Base-by-base conservation (phyloP, 2,888 invertebrate species). In the Lasiommata megera region DNA sequence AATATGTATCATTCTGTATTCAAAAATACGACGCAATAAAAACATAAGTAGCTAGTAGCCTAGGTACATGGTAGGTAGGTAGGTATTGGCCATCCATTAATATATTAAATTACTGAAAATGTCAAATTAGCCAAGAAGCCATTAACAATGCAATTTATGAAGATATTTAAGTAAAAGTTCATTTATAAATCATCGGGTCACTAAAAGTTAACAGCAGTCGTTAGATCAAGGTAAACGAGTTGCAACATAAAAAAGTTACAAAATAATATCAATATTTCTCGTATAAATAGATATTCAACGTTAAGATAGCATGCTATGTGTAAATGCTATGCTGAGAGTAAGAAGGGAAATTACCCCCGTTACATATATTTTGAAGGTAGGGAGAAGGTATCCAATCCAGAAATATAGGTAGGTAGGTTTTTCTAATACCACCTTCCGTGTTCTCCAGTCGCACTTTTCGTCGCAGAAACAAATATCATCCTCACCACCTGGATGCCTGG, bases 151-250 rank as follows among this genome's bases (percentile, higher is more conserved):
- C 16, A 16, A 12, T 8, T 7, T 18, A 18, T 6, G 18, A 41
- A 41, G 23, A 23, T 23, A 23, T 23, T 23, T 23, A 5, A 23
- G 23, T 23, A 28, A 43, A n/a, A 43, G 12, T 28, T 12, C 8
- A 28, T 23, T 29, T 6, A 16, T 46, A 16, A 14, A 31, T 46
- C 31, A 46, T 16, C 29, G 28, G 29, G 29, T 29, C 29, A 44
- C 46, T 31, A 16, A 46, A 31, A 46, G 16, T n/a, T 23, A 23
- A 23, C 28, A 44, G 12, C 14, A 29, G 16, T 16, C 29, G 31
- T 6, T 44, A 44, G 44, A 31, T 46, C 46, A 46, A 46, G 46
- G 46, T 31, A 29, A 46, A 16, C 46, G 5, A 31, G 46, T 16
- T 16, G 31, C 46, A 46, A 46, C 29, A 16, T 14, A 11, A 44